phyloP scores from a whole-genome alignment of 2,888 invertebrate genomes.

The Ctena decussata region DNA sequence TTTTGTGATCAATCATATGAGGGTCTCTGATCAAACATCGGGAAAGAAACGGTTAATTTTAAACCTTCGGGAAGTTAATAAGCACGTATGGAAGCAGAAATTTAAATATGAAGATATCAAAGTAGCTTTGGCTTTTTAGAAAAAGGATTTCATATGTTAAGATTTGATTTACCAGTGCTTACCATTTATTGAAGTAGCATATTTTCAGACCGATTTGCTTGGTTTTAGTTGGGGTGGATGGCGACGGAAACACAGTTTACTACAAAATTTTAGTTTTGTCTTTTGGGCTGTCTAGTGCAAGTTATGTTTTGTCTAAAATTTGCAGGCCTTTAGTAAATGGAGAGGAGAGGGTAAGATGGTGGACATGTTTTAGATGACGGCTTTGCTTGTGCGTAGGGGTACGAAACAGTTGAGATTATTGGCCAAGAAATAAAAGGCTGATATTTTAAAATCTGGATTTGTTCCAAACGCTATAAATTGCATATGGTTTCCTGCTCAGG shows the following conservation, averaged over 20 bases:
- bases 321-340: conserved; percentile 50
- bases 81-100: conserved; percentile 33
- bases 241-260: background rate
- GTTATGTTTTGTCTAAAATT: conserved; percentile 35
- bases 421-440: conserved; percentile 19
- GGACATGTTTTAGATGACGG: conserved; percentile 48
- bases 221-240: conserved; percentile 16
- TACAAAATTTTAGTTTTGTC: conserved; percentile 34
- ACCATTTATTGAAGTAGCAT: conserved; percentile 47
- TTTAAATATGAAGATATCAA: conserved; percentile 36
- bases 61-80: conserved; percentile 17
- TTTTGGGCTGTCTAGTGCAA: conserved; percentile 30
- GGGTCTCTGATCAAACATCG: conserved; percentile 6
- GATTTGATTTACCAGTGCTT: conserved; percentile 46
- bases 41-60: conserved; percentile 33
- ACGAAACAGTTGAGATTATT: background rate
- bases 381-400: conserved; percentile 17
- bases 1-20: conserved; percentile 5
- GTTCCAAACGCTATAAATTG: conserved; percentile 39
- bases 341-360: conserved; percentile 21
- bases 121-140: conserved; percentile 18
- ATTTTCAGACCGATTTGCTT: conserved; percentile 25
- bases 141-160: conserved; percentile 19
- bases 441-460: conserved; percentile 38
- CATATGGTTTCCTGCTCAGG: conserved; percentile 38